Evolutionary conservation across 2,797 vertebrate genomes (phyloP).

Genomic region (Gallinago solitaria): DNA sequence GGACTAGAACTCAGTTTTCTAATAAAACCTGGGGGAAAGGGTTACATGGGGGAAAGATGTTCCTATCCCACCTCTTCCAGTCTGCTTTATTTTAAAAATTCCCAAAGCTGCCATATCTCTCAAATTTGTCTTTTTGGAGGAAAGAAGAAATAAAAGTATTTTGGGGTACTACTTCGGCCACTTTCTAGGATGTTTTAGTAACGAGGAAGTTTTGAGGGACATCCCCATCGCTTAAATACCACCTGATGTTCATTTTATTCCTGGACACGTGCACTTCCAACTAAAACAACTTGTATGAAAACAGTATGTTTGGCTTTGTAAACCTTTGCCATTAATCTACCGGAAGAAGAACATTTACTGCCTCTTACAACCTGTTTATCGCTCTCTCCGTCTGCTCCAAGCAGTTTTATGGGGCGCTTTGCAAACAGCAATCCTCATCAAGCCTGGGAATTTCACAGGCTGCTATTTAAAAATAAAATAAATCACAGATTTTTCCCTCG

Average conservation of each 20-base stretch:
- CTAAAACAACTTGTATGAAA: not conserved
- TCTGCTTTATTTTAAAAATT: not conserved
- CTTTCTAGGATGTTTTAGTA: not conserved
- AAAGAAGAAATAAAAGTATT: not conserved
- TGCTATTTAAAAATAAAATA: not conserved
- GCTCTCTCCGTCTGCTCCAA: not conserved
- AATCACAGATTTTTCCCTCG: not conserved
- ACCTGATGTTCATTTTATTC: not conserved
- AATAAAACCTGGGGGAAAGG: not conserved
- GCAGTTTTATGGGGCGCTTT: not conserved
- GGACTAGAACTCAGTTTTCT: not conserved
- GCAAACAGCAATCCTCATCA: not conserved
- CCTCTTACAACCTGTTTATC: not conserved
- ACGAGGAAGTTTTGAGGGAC: not conserved
- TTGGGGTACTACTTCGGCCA: not conserved
- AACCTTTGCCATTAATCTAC: not conserved
- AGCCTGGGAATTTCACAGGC: not conserved
- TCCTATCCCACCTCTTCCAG: not conserved
- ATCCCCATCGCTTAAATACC: rapidly evolving
- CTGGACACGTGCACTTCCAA: not conserved
- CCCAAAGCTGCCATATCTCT: not conserved
- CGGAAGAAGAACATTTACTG: not conserved
- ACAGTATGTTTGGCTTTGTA: not conserved
- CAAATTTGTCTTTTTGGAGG: not conserved
- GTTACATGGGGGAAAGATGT: not conserved